phyloP scores from a whole-genome alignment of 2,113 vertebrate species.

The Bujurquina vittata region DNA sequence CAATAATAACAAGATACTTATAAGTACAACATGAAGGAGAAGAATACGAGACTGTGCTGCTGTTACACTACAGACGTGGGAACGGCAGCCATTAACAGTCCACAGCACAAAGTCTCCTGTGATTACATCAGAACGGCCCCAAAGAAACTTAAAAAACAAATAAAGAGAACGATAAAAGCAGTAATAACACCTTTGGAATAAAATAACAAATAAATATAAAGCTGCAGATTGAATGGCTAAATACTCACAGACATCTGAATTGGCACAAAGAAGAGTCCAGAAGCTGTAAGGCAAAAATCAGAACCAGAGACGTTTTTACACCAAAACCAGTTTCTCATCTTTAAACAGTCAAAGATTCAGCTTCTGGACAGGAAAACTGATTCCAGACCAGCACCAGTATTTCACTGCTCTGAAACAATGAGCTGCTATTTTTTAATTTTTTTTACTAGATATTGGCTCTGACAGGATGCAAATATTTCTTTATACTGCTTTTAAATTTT shows the following conservation, averaged over 20 bases:
- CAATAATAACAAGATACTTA: constrained; percentile 24
- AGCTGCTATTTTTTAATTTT: not conserved
- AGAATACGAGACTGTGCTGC: constrained; percentile 16
- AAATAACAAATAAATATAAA: constrained; percentile 15
- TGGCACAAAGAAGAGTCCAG: constrained; percentile 11
- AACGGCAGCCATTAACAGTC: constrained; percentile 32
- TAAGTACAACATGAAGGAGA: constrained; percentile 30
- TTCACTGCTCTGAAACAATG: not conserved
- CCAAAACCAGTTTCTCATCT: not conserved
- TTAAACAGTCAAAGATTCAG: not conserved
- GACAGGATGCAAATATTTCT: not conserved
- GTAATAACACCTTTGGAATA: constrained; percentile 9
- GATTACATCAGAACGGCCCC: constrained; percentile 2
- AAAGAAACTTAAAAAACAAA: not conserved
- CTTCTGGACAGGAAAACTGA: not conserved
- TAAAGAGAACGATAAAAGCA: not conserved
- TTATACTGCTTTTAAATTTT: not conserved
- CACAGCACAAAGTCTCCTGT: constrained; percentile 9
- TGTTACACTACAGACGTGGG: constrained; percentile 32
- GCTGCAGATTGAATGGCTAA: not conserved
- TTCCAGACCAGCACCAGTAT: not conserved
- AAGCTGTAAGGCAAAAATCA: constrained; percentile 5
- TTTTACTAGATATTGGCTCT: not conserved
- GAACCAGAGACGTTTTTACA: not conserved
- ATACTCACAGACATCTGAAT: constrained; percentile 4